Percentiles rank a stretch among this genome's conserved stretches.
phyloP scores from a whole-genome alignment of 2,797 vertebrate genomes.

The Podarcis lilfordi region DNA sequence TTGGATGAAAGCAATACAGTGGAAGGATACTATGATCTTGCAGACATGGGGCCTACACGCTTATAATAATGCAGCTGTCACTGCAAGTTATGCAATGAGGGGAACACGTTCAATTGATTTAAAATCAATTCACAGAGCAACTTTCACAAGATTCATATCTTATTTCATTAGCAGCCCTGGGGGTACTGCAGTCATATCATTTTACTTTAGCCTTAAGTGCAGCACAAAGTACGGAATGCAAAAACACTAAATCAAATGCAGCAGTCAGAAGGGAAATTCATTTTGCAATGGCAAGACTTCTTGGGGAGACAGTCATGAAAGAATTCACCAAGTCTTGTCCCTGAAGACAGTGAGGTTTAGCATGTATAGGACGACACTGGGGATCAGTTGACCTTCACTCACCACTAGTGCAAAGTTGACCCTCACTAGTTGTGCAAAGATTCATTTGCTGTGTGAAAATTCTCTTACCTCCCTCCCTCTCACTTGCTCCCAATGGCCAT shows the following conservation, averaged over 20 bases:
- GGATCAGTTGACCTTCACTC: background rate
- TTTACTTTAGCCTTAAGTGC: conserved; percentile 30
- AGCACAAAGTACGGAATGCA: conserved; percentile 2
- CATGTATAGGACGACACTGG: background rate
- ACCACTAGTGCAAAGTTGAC: no score
- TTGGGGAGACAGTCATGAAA: conserved; percentile 26
- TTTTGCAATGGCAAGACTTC: conserved; percentile 1
- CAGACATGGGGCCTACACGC: background rate
- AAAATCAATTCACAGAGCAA: conserved; percentile 1
- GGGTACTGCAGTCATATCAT: background rate
- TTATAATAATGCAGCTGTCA: background rate
- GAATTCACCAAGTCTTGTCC: background rate
- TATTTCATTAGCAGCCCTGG: conserved; percentile 31
- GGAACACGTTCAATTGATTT: conserved; percentile 17
- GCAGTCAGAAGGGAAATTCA: background rate
- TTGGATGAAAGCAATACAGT: background rate
- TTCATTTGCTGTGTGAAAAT: background rate
- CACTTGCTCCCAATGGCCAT: background rate
- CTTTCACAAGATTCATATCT: conserved; percentile 23
- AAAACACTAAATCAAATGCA: conserved; percentile 8
- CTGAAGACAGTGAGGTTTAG: rapidly evolving
- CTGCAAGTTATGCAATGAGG: background rate
- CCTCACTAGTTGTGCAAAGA: background rate
- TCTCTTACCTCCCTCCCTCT: background rate
- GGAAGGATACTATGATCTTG: background rate